Evolutionary conservation across 2,888 invertebrate genomes (phyloP).

Genomic region (Caenorhabditis sp.): DNA sequence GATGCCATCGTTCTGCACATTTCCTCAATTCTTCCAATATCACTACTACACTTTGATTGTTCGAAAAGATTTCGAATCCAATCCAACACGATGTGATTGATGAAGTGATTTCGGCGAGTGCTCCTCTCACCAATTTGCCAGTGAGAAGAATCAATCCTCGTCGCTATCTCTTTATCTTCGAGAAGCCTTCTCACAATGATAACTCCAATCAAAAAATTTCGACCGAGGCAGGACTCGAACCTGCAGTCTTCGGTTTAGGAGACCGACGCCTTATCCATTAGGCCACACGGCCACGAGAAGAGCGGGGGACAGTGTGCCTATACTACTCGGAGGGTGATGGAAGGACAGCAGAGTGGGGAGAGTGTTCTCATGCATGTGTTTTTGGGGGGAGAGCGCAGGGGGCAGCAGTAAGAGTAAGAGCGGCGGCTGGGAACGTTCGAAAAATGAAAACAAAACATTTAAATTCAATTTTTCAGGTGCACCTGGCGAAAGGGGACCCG

Average conservation of each 20-base stretch:
- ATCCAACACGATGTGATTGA: slow-evolving; percentile 50
- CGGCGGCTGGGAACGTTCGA: neutral
- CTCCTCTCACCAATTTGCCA: slow-evolving; percentile 45
- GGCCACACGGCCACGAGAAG: slow-evolving; percentile 67
- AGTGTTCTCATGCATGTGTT: slow-evolving; percentile 34
- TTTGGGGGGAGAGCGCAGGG: slow-evolving; percentile 18
- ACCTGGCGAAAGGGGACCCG: slow-evolving; percentile 75
- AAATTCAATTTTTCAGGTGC: slow-evolving; percentile 71
- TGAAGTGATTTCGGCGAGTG: slow-evolving; percentile 52
- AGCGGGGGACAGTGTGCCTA: slow-evolving; percentile 22
- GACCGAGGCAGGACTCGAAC: slow-evolving; percentile 77
- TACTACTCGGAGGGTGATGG: slow-evolving; percentile 19
- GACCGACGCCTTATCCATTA: slow-evolving; percentile 82
- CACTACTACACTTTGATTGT: slow-evolving; percentile 46
- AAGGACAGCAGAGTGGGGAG: slow-evolving; percentile 13
- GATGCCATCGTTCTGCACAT: slow-evolving; percentile 46
- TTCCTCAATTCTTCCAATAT: slow-evolving; percentile 27
- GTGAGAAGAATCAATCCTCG: too few species aligned
- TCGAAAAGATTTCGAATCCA: slow-evolving; percentile 57
- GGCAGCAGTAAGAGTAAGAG: neutral
- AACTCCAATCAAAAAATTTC: slow-evolving; percentile 58
- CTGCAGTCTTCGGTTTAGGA: slow-evolving; percentile 81
- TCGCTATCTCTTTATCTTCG: neutral
- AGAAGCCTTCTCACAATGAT: slow-evolving; percentile 3
- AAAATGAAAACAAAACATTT: slow-evolving; percentile 3